Conservation (phyloP, 1,140 invertebrate genomes). For the Achatina immaculata region DNA sequence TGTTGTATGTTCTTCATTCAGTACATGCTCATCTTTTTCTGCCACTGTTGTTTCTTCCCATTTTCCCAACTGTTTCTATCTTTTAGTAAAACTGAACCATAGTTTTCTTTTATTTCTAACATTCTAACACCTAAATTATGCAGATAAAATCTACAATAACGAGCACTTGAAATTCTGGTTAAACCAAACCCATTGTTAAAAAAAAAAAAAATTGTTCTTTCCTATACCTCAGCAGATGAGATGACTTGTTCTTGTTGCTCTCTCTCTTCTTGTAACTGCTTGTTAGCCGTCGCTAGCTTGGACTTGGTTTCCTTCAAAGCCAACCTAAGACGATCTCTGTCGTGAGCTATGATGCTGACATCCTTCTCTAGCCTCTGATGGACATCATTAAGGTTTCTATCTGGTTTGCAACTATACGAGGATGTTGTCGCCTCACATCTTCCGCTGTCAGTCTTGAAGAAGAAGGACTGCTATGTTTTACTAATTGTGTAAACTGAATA, state of each 20-base stretch:
- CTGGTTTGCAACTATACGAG: slow-evolving; percentile 54
- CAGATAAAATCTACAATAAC: no score
- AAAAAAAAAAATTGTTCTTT: no score
- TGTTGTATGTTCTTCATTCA: no score
- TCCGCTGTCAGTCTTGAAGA: slow-evolving; percentile 55
- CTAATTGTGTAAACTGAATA: background rate
- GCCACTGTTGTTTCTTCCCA: no score
- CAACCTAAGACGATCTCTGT: slow-evolving; percentile 37
- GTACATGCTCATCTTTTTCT: no score
- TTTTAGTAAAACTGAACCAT: no score
- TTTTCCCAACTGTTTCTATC: no score
- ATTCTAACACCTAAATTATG: no score
- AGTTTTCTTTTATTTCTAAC: no score
- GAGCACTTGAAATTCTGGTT: no score
- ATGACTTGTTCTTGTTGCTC: slow-evolving; percentile 13
- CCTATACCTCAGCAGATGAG: slow-evolving; percentile 24
- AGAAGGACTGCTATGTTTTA: background rate
- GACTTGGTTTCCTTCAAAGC: slow-evolving; percentile 41
- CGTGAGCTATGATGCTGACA: slow-evolving; percentile 26
- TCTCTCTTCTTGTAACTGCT: slow-evolving; percentile 29
- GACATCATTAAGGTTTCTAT: slow-evolving; percentile 45
- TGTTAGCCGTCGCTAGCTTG: slow-evolving; percentile 6
- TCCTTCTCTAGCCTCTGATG: slow-evolving; percentile 42
- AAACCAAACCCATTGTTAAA: no score
- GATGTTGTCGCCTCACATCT: slow-evolving; percentile 56